phyloP scores from a whole-genome alignment of 2,113 vertebrate species.

The Phylloscopus trochiloides region DNA sequence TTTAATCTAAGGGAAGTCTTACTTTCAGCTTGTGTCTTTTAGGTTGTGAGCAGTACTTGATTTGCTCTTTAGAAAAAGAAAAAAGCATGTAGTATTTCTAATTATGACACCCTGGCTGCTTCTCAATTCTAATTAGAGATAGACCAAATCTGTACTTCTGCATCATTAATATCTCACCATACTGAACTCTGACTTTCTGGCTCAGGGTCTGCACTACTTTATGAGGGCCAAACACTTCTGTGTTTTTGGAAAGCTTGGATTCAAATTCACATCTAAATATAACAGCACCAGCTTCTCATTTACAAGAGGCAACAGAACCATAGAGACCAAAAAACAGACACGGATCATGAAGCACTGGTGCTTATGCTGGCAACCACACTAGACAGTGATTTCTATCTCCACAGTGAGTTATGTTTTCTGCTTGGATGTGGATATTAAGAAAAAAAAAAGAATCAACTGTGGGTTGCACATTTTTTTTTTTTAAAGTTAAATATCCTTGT shows the following conservation, averaged over 20 bases:
- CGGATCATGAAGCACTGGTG: not conserved
- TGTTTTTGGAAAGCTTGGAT: conserved; percentile 1
- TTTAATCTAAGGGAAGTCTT: not conserved
- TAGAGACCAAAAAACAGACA: conserved; percentile 9
- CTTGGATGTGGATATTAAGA: not conserved
- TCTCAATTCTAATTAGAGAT: not conserved
- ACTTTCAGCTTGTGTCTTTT: not conserved
- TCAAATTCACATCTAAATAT: conserved; percentile 18
- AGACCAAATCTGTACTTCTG: not conserved
- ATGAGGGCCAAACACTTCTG: not conserved
- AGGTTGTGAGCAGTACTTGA: not conserved
- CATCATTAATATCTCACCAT: not conserved
- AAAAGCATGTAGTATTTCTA: not conserved
- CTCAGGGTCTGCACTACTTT: not conserved
- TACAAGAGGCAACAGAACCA: conserved; percentile 8
- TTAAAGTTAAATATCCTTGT: not conserved
- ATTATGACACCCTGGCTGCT: not conserved
- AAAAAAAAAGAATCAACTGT: not conserved
- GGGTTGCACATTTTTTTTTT: not conserved
- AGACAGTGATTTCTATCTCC: not conserved
- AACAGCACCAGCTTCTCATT: not conserved
- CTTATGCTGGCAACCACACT: not conserved
- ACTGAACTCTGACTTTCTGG: not conserved
- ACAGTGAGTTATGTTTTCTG: not conserved
- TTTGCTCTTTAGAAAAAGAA: not conserved